These are phyloP conservation scores for Crepidodera aurea DNA, from an alignment of 2,888 invertebrate genomes.

Conservation along the genomic window DNA sequence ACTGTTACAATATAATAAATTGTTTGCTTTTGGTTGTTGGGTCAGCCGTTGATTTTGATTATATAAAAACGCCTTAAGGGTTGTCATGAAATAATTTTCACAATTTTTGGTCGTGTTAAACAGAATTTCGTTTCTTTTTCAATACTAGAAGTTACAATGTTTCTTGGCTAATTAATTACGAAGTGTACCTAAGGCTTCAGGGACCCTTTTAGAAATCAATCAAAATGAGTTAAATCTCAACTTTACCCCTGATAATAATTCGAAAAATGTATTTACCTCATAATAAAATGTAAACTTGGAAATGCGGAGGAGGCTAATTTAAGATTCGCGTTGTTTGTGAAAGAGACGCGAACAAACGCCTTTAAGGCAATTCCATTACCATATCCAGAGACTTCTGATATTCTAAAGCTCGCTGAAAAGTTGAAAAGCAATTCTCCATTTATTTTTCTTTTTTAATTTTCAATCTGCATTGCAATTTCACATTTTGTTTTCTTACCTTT, in stretches of 20 bases:
- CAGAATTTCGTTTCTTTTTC: too few relatives aligned
- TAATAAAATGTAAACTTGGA: slow-evolving; percentile 53
- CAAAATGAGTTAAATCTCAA: slow-evolving; percentile 24
- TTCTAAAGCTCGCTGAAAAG: slow-evolving; percentile 32
- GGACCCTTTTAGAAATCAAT: slow-evolving; percentile 8
- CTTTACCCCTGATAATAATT: slow-evolving; percentile 24
- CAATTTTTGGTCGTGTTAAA: too few relatives aligned
- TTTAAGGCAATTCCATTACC: slow-evolving; percentile 68
- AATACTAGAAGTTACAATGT: background rate
- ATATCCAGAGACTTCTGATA: slow-evolving; percentile 50
- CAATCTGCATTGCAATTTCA: slow-evolving; percentile 38
- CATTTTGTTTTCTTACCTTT: slow-evolving; percentile 36
- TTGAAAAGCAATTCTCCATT: slow-evolving; percentile 38
- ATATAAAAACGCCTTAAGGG: too few relatives aligned
- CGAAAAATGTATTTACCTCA: slow-evolving; percentile 39
- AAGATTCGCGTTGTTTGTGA: slow-evolving; percentile 55
- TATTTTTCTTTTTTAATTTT: slow-evolving; percentile 35
- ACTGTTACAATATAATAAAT: too few relatives aligned
- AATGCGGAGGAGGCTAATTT: slow-evolving; percentile 56
- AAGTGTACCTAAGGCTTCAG: background rate
- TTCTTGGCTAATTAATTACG: slow-evolving; percentile 2
- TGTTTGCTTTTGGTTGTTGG: too few relatives aligned
- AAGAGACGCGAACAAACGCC: slow-evolving; percentile 65
- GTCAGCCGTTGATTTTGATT: too few relatives aligned
- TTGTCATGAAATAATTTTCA: too few relatives aligned